These are phyloP conservation scores for Agrotis exclamationis DNA, from an alignment of 2,888 invertebrate species.

Conservation along the genomic window DNA sequence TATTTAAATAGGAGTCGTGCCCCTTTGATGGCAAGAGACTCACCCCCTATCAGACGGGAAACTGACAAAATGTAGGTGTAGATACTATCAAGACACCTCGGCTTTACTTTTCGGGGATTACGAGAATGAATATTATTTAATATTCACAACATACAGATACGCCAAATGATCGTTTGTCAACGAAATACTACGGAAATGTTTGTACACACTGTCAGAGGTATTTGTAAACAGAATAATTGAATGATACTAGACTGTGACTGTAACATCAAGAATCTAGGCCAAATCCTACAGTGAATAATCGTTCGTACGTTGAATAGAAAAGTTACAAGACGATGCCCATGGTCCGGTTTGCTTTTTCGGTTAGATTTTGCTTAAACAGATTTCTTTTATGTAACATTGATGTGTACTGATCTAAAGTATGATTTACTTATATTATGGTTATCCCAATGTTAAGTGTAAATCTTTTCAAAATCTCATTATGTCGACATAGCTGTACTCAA, in stretches of 20 bases:
- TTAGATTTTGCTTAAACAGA: too few species aligned
- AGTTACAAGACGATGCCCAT: neutral
- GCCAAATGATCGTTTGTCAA: neutral
- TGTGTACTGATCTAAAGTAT: too few species aligned
- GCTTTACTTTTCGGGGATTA: neutral
- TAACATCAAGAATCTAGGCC: slow-evolving; percentile 13
- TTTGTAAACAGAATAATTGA: slow-evolving; percentile 60
- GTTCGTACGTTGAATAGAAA: neutral
- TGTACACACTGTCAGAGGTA: slow-evolving; percentile 50
- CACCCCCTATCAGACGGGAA: neutral
- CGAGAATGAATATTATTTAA: neutral
- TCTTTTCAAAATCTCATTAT: neutral
- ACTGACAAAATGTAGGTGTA: too few species aligned
- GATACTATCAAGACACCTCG: neutral
- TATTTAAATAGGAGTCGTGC: neutral
- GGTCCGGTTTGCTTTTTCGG: neutral
- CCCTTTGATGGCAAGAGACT: neutral
- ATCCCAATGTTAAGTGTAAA: too few species aligned
- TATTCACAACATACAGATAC: slow-evolving; percentile 39
- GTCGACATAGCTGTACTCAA: neutral
- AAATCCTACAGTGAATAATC: slow-evolving; percentile 6
- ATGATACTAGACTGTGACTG: slow-evolving; percentile 16
- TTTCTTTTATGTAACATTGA: too few species aligned
- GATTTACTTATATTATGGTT: too few species aligned
- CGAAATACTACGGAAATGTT: slow-evolving; percentile 16